phyloP scores from a whole-genome alignment of 2,888 invertebrate species.

The Caenorhabditis parvicauda region DNA sequence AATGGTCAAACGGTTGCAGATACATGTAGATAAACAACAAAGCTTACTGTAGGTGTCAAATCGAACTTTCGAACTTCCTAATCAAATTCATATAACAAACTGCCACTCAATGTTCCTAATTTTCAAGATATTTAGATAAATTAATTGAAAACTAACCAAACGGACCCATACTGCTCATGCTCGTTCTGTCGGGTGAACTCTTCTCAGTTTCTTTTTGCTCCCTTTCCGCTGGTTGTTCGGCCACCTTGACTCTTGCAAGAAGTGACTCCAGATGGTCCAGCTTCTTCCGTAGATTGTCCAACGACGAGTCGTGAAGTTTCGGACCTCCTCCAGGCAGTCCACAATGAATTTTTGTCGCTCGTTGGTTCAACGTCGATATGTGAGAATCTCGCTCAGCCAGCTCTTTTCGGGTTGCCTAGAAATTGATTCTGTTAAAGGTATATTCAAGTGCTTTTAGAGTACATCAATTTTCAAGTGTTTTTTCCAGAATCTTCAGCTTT shows the following conservation, averaged over 20 bases:
- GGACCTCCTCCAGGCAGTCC: constrained; percentile 39
- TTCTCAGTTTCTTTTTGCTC: constrained; percentile 5
- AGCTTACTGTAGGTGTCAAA: too few species aligned
- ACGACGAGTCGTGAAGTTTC: constrained; percentile 22
- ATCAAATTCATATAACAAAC: too few species aligned
- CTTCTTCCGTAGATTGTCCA: constrained; percentile 35
- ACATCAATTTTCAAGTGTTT: too few species aligned
- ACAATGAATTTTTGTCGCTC: constrained; percentile 42
- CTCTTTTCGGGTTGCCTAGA: constrained; percentile 40
- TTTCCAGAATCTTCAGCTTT: too few species aligned
- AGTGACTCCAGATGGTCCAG: constrained; percentile 41
- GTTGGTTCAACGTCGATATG: constrained; percentile 37
- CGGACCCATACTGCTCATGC: constrained; percentile 8
- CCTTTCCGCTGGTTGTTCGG: background rate
- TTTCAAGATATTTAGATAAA: too few species aligned
- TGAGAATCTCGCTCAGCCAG: constrained; percentile 44
- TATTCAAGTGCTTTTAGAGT: too few species aligned
- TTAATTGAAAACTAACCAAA: constrained; percentile 3
- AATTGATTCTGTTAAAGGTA: background rate
- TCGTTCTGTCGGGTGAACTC: constrained; percentile 31
- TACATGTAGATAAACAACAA: too few species aligned
- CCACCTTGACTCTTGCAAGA: constrained; percentile 16
- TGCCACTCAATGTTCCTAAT: too few species aligned
- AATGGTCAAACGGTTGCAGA: too few species aligned
- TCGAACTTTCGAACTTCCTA: too few species aligned